phyloP scores from a whole-genome alignment of 2,113 vertebrate genomes.

The Elgaria multicarinata region DNA sequence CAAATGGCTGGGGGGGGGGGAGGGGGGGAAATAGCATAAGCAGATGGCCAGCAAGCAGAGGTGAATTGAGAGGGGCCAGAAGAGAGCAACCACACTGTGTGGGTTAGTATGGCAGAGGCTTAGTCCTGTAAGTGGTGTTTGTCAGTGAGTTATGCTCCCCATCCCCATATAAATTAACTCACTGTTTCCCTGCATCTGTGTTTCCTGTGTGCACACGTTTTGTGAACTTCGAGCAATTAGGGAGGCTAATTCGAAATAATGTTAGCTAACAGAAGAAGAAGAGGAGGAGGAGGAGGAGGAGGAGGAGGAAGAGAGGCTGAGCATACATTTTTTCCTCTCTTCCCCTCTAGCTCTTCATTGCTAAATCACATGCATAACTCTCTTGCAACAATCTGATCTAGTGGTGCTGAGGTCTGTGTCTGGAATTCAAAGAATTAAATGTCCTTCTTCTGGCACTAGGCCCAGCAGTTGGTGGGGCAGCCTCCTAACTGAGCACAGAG shows the following conservation, averaged over 20 bases:
- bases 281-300: not conserved
- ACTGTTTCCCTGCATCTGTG: too few species aligned
- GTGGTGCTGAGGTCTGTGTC: not conserved
- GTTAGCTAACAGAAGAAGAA: not conserved
- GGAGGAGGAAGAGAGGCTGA: not conserved
- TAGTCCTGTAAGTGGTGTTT: too few species aligned
- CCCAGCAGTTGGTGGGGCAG: not conserved
- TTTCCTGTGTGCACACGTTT: not conserved
- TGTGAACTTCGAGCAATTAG: not conserved
- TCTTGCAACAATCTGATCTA: not conserved
- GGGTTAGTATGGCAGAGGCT: too few species aligned
- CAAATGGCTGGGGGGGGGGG: too few species aligned
- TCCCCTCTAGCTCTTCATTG: not conserved
- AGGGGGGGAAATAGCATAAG: too few species aligned
- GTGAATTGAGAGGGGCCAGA: too few species aligned
- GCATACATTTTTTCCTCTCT: not conserved
- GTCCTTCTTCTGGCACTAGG: not conserved
- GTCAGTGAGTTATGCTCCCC: too few species aligned
- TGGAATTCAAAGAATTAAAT: not conserved
- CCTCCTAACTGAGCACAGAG: not conserved
- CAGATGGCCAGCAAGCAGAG: too few species aligned
- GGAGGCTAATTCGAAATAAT: not conserved
- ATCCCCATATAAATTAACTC: too few species aligned
- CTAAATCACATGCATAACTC: not conserved
- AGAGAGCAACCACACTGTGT: too few species aligned